Percentiles rank a stretch among this genome's conserved stretches.
phyloP scores from a whole-genome alignment of 2,797 vertebrate species.

The Gambelia wislizenii region DNA sequence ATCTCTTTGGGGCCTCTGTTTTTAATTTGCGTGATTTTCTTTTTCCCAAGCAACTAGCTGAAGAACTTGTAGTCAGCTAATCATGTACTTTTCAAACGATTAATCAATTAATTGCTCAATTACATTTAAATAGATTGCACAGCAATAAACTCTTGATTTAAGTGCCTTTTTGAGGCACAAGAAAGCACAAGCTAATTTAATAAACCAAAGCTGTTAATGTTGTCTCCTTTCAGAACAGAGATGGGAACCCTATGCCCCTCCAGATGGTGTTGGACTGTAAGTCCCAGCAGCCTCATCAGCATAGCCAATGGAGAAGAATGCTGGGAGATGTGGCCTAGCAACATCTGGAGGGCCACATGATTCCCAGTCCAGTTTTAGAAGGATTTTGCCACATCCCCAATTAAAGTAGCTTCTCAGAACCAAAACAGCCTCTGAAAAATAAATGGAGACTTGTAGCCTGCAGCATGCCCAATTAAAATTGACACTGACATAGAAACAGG shows the following conservation, averaged over 20 bases:
- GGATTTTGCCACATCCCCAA: background rate
- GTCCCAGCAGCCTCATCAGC: too few relatives aligned
- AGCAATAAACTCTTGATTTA: background rate
- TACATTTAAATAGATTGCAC: background rate
- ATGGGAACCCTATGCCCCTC: too few relatives aligned
- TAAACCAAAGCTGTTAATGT: conserved; percentile 1
- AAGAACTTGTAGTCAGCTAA: background rate
- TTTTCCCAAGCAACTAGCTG: background rate
- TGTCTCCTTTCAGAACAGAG: background rate
- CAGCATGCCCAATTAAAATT: background rate
- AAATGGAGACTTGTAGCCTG: background rate
- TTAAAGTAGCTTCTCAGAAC: background rate
- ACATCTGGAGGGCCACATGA: too few relatives aligned
- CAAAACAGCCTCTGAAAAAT: background rate
- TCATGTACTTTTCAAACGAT: background rate
- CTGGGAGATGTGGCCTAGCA: too few relatives aligned
- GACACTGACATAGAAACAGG: background rate
- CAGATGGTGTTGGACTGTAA: too few relatives aligned
- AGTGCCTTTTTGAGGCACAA: background rate
- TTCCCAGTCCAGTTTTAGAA: too few relatives aligned
- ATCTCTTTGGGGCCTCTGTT: background rate
- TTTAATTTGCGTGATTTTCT: background rate
- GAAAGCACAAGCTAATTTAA: background rate
- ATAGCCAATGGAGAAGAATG: too few relatives aligned
- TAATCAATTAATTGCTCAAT: conserved; percentile 16